These are phyloP conservation scores for Chiridota heheva DNA, from an alignment of 35 echinoderm and acorn worm genomes.

Conservation along the genomic window DNA sequence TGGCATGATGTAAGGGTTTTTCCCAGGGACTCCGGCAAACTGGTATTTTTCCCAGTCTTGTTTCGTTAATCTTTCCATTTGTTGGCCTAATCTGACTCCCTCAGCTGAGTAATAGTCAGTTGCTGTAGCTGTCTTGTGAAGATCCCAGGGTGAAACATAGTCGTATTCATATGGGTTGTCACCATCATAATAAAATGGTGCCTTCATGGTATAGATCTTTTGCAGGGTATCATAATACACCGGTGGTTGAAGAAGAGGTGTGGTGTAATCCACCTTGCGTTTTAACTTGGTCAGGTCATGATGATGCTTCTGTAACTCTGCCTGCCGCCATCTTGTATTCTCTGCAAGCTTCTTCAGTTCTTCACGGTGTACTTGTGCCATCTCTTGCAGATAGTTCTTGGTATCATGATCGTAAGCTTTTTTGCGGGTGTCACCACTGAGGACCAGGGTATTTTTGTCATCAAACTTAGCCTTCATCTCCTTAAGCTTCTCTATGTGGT, in stretches of 20 bases:
- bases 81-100: constrained; percentile 10
- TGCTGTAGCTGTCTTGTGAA: constrained; percentile 80
- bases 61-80: not conserved
- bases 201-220: constrained; percentile 85
- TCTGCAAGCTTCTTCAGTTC: constrained; percentile 66
- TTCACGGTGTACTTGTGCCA: constrained; percentile 58
- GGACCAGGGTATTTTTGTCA: constrained; percentile 25
- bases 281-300: constrained; percentile 81
- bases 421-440: constrained; percentile 62
- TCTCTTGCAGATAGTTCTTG: constrained; percentile 70
- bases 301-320: constrained; percentile 84
- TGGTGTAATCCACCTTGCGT: constrained; percentile 85
- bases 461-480: constrained; percentile 34
- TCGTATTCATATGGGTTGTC: constrained; percentile 96
- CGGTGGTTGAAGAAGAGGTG: constrained; percentile 61
- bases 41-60: constrained; percentile 53
- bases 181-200: constrained; percentile 95
- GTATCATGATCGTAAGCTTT: constrained; percentile 39
- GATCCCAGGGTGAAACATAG: constrained; percentile 87
- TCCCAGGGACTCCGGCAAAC: constrained; percentile 84
- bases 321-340: constrained; percentile 86
- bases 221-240: constrained; percentile 96
- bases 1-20: constrained; percentile 66
- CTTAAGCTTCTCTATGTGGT: constrained; percentile 54
- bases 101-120: constrained; percentile 65